These are phyloP conservation scores for Epizoanthus fatuus DNA, from an alignment of 92 coral and sea anemone species.

Conservation along the genomic window DNA sequence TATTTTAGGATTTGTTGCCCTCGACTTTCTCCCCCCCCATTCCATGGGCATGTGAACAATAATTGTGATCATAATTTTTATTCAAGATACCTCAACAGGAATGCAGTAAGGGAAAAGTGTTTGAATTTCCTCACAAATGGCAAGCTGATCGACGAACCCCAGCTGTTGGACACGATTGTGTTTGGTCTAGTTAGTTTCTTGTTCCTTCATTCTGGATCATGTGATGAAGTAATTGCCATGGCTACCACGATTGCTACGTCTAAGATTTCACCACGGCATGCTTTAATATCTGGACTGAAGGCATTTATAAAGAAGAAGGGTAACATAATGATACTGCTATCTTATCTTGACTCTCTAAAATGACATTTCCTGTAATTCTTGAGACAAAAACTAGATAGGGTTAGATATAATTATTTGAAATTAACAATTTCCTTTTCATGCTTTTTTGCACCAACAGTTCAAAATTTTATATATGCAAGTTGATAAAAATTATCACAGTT, in stretches of 20 bases:
- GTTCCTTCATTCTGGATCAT: constrained; percentile 53
- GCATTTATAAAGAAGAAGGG: constrained; percentile 74
- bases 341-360: neutral
- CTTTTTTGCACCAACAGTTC: too few relatives aligned
- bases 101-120: constrained; percentile 68
- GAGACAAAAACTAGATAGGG: too few relatives aligned
- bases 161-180: constrained; percentile 63
- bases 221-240: constrained; percentile 47
- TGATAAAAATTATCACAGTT: too few relatives aligned
- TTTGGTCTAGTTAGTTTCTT: constrained; percentile 65
- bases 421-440: too few relatives aligned
- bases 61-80: neutral
- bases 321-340: neutral
- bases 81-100: constrained; percentile 59
- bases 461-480: too few relatives aligned
- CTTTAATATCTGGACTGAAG: constrained; percentile 72
- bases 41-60: neutral
- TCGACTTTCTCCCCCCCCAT: too few relatives aligned
- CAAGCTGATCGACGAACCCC: constrained; percentile 37
- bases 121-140: constrained; percentile 60
- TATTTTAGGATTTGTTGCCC: too few relatives aligned
- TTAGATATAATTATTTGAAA: too few relatives aligned
- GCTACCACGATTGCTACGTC: constrained; percentile 58
- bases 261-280: constrained; percentile 58
- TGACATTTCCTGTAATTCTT: too few relatives aligned